Evolutionary conservation across 2,113 vertebrate species (phyloP).

Genomic region (Argyrosomus japonicus): DNA sequence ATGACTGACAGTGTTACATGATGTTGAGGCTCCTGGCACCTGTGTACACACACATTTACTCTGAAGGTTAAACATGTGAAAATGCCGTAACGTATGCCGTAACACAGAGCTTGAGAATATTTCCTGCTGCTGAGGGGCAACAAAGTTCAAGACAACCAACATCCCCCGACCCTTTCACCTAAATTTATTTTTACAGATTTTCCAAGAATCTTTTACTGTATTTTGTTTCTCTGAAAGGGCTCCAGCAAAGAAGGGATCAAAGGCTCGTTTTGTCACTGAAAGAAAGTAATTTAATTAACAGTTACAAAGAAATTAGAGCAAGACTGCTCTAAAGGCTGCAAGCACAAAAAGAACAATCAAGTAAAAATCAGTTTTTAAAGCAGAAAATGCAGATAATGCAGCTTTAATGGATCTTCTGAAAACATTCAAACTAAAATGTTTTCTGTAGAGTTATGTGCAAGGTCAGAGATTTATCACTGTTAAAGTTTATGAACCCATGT

Average conservation of each 20-base stretch:
- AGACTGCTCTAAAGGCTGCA: neutral
- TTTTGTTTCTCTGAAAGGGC: neutral
- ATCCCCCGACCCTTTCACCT: constrained; percentile 3
- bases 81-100: neutral
- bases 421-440: neutral
- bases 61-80: constrained; percentile 2
- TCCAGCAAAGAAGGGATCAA: neutral
- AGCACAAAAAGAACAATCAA: neutral
- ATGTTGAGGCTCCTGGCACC: constrained; percentile 13
- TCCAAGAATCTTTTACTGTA: neutral
- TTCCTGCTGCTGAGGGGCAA: constrained; percentile 45
- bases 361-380: neutral
- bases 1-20: neutral
- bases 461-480: too few species aligned
- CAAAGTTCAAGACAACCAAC: neutral
- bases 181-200: neutral
- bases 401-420: neutral
- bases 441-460: neutral
- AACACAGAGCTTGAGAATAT: constrained; percentile 44
- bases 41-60: constrained; percentile 36
- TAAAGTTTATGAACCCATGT: too few species aligned
- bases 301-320: neutral
- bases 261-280: neutral
- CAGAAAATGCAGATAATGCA: too few species aligned
- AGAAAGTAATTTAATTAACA: neutral